Conservation (phyloP, 1,140 invertebrate genomes). For the Aphaenogaster rudis region DNA sequence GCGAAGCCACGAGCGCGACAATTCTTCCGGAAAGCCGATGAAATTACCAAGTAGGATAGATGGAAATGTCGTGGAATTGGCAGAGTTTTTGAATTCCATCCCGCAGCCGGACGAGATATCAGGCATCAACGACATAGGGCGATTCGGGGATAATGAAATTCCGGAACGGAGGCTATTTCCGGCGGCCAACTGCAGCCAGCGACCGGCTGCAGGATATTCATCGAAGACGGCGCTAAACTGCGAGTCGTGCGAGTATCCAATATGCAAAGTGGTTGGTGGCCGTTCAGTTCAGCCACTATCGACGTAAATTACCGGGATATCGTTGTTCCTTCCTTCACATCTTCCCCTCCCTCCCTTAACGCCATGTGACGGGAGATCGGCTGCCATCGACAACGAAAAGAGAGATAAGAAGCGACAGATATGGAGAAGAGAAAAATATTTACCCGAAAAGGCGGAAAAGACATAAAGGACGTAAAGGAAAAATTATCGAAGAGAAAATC, state of each 20-base stretch:
- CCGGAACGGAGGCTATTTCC: conserved; percentile 45
- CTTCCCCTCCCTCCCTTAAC: not conserved
- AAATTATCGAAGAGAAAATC: not conserved
- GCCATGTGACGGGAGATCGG: not conserved
- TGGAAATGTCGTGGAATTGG: conserved; percentile 37
- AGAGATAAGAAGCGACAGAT: not conserved
- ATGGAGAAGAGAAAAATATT: conserved; percentile 58
- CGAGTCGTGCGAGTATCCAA: conserved; percentile 59
- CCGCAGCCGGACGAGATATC: conserved; percentile 13
- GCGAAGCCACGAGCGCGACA: not conserved
- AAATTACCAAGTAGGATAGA: conserved; percentile 31
- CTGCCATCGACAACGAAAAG: not conserved
- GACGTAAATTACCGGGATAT: conserved; percentile 69
- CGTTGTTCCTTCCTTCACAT: conserved; percentile 53
- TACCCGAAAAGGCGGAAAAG: not conserved
- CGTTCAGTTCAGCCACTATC: conserved; percentile 56
- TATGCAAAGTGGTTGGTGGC: conserved; percentile 68
- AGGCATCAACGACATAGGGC: conserved; percentile 10
- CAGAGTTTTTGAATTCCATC: conserved; percentile 35
- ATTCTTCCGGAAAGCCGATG: conserved; percentile 31
- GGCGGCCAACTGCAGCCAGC: conserved; percentile 37
- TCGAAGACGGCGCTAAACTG: conserved; percentile 47
- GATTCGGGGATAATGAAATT: conserved; percentile 52
- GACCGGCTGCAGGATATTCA: not conserved
- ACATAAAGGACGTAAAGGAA: not conserved